A percentile compares a stretch with the other conserved stretches of the same genome.
Conservation (phyloP, 2,888 invertebrate species). For the Monoplex corrugatus region DNA sequence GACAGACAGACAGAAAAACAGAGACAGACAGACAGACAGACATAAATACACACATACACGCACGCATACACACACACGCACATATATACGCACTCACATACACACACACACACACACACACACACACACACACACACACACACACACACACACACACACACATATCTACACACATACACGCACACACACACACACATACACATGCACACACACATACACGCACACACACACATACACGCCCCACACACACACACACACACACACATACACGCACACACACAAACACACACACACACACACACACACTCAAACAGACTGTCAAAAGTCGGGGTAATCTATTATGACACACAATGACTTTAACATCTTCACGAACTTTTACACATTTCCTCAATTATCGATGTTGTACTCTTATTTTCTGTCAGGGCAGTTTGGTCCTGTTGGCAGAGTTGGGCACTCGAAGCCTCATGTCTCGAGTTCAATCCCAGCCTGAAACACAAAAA, state of each 20-base stretch:
- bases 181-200: neutral
- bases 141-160: slow-evolving; percentile 12
- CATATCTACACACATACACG: slow-evolving; percentile 5
- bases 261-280: neutral
- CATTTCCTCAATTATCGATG: neutral
- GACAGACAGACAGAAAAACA: too few species aligned
- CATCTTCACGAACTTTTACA: too few species aligned
- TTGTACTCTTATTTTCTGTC: neutral
- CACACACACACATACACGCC: slow-evolving; percentile 5
- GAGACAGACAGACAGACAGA: neutral
- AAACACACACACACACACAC: too few species aligned
- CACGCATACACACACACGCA: neutral
- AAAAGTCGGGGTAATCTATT: too few species aligned
- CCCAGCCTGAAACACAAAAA: too few species aligned
- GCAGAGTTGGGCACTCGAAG: neutral
- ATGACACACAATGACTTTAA: too few species aligned
- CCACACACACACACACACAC: neutral
- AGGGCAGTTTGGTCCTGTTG: neutral
- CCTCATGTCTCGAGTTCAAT: too few species aligned
- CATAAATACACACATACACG: too few species aligned
- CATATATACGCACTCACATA: neutral
- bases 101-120: neutral
- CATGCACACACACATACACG: slow-evolving; percentile 22
- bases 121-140: neutral
- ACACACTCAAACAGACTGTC: too few species aligned